Percentiles rank a stretch among this genome's conserved stretches.
Evolutionary conservation across 2,888 invertebrate species (phyloP).

Genomic region (Rhogogaster chlorosoma): DNA sequence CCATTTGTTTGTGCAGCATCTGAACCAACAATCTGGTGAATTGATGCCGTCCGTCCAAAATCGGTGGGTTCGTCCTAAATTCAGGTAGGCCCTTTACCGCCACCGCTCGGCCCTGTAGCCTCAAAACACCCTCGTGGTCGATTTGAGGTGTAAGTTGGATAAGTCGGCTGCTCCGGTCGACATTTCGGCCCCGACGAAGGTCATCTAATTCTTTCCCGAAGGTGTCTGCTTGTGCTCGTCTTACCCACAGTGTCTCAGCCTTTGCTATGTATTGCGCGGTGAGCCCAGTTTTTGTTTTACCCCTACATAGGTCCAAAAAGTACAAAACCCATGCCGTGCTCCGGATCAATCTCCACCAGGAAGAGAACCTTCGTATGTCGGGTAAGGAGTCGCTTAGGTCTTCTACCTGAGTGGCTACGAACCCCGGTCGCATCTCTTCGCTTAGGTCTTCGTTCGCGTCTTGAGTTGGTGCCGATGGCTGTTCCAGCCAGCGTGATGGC

Average conservation of each 20-base stretch:
- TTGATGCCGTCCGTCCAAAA: constrained; percentile 53
- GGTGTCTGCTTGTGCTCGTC: constrained; percentile 36
- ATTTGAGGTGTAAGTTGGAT: constrained; percentile 3
- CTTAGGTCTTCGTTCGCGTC: neutral
- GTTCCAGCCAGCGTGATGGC: neutral
- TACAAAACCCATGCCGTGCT: neutral
- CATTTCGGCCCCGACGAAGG: neutral
- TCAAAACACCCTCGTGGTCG: constrained; percentile 33
- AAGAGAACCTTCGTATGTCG: neutral
- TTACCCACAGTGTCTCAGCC: constrained; percentile 21
- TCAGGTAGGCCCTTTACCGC: neutral
- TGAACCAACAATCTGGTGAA: constrained; percentile 43
- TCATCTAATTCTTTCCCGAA: constrained; percentile 33
- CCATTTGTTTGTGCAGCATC: constrained; percentile 47
- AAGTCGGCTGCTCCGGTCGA: neutral
- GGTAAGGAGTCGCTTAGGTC: neutral
- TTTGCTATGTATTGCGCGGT: neutral
- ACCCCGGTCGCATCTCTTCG: neutral
- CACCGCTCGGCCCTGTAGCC: constrained; percentile 34
- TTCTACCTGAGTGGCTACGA: neutral
- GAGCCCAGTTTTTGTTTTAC: neutral
- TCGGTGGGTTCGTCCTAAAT: constrained; percentile 46
- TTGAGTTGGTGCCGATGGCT: neutral
- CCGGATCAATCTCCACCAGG: neutral
- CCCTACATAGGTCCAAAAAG: neutral